Base-by-base conservation (phyloP, 2,797 vertebrate genomes). In the Chaetophractus vellerosus region DNA sequence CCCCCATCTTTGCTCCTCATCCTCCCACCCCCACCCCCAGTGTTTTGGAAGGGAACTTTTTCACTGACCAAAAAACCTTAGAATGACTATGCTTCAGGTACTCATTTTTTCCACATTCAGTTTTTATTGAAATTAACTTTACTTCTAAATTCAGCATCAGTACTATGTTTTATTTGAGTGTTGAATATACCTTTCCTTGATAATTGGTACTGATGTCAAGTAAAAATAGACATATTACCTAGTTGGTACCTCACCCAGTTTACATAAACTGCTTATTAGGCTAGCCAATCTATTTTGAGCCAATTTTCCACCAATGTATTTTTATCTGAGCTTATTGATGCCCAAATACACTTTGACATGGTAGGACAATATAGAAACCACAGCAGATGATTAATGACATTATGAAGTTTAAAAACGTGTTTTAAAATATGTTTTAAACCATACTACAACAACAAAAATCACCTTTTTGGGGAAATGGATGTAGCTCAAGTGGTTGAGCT, bases 151-250 rank as follows among this genome's bases (percentile, higher is more conserved):
- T 90, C 88, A 80, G 95, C 95, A 72, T 90, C 74, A 36, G 75
- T 63, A 64, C 81, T 75, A 66, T 88, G 93, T 93, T 97, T 96
- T 97, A 97, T 96, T 97, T 97, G 97, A 93, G 95, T 93, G 45
- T 94, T 97, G 97, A 97, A 97, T 97, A 97, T 96, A 96, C 95
- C 95, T 96, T 96, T 92, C 90, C 96, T 97, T 97, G 97, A 97
- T 97, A 96, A 97, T 96, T 97, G 96, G 94, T 96, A 96, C 95
- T 75, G 92, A 97, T 97, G 97, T 94, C 94, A 92, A 95, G 80
- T 94, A 96, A 97, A 97, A 97, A 97, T 97, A 97, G 93, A 76
- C 95, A 92, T 96, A 95, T 96, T 97, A 96, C 95, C 95, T 94
- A 88, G 96, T 68, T 48, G 79, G 96, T 69, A 76, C 95, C 88